Base-by-base conservation (phyloP, 2,797 vertebrate genomes). In the Adrianichthys oophorus region DNA sequence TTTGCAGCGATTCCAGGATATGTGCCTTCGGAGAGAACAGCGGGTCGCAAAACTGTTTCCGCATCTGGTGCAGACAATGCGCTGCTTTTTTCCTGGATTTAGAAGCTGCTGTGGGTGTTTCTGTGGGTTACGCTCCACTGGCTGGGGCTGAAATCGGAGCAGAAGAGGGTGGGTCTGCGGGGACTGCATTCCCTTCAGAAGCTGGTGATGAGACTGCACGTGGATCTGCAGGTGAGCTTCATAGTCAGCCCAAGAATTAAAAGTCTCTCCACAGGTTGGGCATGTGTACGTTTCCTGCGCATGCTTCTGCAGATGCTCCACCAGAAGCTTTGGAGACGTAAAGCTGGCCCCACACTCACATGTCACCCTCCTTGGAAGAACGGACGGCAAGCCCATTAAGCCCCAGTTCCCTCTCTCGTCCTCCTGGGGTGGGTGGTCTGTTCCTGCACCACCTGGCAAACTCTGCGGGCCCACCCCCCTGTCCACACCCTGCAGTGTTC, bases 241-340 rank as follows among this genome's bases (percentile, higher is more conserved):
- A 17, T 92, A 93, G 61, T 90, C 90, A 18, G 88, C 86, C 91
- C 91, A 93, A 6, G 92, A 93, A 46, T 79, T 84, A 14, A 93
- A 85, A 0, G 88, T 92, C 74, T 92, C 91, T n/a, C 92, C 91
- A 43, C 92, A 93, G 4, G 89, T 85, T 0, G 91, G 92, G 59
- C 92, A 93, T 1, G 91, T 93, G 69, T 92, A 93, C 1, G 91
- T 90, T 62, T 93, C 92, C 68, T 89, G 82, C 0, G 91, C 91
- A 15, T 93, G 92, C 72, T 90, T 89, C 68, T 93, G 91, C 53
- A 93, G 76, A 73, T 93, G 92, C 75, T 92, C 91, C 49, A 93
- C 82, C 41, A 93, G 90, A 26, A 91, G 89, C 54, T 86, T 83
- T 2, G 92, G 91, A 37, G 91, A 90, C 1, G 90, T 93, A 62